phyloP scores from a whole-genome alignment of 2,888 invertebrate genomes.

The Campoplex capitator region DNA sequence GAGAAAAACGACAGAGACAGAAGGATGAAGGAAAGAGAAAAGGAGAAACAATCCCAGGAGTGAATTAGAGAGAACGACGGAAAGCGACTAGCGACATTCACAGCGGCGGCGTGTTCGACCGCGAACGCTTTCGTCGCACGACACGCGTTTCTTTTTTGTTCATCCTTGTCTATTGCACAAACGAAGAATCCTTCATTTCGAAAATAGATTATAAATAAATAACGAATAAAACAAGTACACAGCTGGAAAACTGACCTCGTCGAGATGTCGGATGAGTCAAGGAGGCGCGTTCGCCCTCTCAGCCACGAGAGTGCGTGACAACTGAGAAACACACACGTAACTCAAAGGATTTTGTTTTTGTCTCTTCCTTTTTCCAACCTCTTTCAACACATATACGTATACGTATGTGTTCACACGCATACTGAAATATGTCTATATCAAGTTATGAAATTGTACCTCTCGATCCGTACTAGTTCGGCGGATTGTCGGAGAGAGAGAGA shows the following conservation, averaged over 20 bases:
- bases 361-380: not conserved
- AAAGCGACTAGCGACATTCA: conserved; percentile 32
- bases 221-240: conserved; percentile 2
- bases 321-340: conserved; percentile 5
- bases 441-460: conserved; percentile 23
- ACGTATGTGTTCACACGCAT: not conserved
- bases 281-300: conserved; percentile 34
- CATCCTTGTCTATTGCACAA: not conserved
- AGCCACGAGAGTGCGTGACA: conserved; percentile 7
- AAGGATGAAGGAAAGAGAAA: not conserved
- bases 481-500: conserved; percentile 8
- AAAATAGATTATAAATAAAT: conserved; percentile 41
- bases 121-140: conserved; percentile 24
- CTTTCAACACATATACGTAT: not conserved
- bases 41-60: conserved; percentile 33
- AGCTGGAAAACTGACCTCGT: conserved; percentile 1
- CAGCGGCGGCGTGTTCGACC: conserved; percentile 39
- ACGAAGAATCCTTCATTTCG: not conserved
- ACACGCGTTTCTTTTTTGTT: not conserved
- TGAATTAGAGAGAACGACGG: not conserved
- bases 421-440: not conserved
- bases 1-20: conserved; percentile 22
- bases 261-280: conserved; percentile 34
- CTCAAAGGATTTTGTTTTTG: not conserved
- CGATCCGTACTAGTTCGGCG: not conserved